Base-by-base conservation (phyloP, 2,888 invertebrate genomes). In the Apamea epomidion region DNA sequence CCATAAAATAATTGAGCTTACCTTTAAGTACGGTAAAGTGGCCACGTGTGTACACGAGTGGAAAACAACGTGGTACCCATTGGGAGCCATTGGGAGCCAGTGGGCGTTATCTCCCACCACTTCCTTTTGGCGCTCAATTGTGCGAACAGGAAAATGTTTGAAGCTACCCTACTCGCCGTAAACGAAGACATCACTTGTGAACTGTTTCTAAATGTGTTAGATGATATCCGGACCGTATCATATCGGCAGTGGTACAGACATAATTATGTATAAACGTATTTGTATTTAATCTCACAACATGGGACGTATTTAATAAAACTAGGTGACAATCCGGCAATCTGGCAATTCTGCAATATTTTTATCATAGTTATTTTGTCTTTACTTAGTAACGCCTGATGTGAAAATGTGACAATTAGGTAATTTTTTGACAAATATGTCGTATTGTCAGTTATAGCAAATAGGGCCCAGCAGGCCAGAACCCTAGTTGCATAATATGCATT, bases 51-150 rank as follows among this genome's bases (percentile, higher is more conserved):
- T 87, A 86, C 77, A 84, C 81, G 78, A 85, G 87, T 87, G 88
- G 89, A 83, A 86, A 86, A 87, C 85, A 85, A 86, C 82, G 80
- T 78, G 80, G 81, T 85, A 69, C 69, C 83, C 85, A 72, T 64
- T 60, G 88, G 88, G 84, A 81, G 80, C 81, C 81, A 81, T 67
- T 45, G 88, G 89, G 85, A 85, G 81, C 84, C 86, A 87, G 73
- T 82, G 88, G 79, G 82, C 84, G 88, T 89, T 92, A 91, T 91
- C 91, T 91, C 86, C 84, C 75, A 81, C 87, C 90, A 83, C 91
- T 92, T 92, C 93, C 93, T 93, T 93, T 92, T 93, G 92, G 88
- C 84, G 90, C 85, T 85, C 90, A 91, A 91, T 91, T 92, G 93
- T 90, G 90, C 88, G 86, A 76, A 73, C 88, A 82, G 91, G 86